These are phyloP conservation scores for Cosmopolites sordidus DNA, from an alignment of 2,888 invertebrate genomes.

Conservation along the genomic window DNA sequence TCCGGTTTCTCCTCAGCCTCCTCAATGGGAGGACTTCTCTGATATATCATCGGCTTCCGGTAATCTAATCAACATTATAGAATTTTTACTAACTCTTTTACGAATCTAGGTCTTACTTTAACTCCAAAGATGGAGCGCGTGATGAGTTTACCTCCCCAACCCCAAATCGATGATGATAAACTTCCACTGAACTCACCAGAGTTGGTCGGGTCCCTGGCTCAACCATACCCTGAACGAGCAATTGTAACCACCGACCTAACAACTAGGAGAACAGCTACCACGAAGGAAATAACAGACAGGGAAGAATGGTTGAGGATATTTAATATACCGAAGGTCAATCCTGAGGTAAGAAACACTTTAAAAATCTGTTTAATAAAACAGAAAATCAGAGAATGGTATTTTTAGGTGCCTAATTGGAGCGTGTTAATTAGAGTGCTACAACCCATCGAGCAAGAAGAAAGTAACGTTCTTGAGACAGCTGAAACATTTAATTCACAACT, in stretches of 20 bases:
- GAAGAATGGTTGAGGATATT: constrained; percentile 46
- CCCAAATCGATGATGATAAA: constrained; percentile 57
- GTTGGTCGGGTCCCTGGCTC: constrained; percentile 61
- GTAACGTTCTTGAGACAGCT: constrained; percentile 52
- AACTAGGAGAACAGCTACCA: constrained; percentile 12
- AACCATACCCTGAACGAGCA: constrained; percentile 36
- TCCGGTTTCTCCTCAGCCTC: constrained; percentile 61
- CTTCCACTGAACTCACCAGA: constrained; percentile 66
- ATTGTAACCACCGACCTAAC: constrained; percentile 15
- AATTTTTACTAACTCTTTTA: too few relatives aligned
- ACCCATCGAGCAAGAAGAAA: constrained; percentile 68
- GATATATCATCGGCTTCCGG: constrained; percentile 81
- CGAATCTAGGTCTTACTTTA: constrained; percentile 59
- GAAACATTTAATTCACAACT: constrained; percentile 53
- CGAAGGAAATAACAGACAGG: constrained; percentile 13
- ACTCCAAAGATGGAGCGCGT: constrained; percentile 68
- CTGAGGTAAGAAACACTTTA: constrained; percentile 50
- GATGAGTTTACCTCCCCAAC: constrained; percentile 62
- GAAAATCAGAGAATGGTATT: background rate
- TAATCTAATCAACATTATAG: background rate
- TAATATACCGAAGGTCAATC: constrained; percentile 63
- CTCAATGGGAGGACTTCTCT: constrained; percentile 85
- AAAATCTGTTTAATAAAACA: background rate
- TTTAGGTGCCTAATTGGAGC: constrained; percentile 73
- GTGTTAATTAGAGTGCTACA: constrained; percentile 78